Evolutionary conservation across 2,113 vertebrate species (phyloP).

Genomic region (Nesogale talazaci): DNA sequence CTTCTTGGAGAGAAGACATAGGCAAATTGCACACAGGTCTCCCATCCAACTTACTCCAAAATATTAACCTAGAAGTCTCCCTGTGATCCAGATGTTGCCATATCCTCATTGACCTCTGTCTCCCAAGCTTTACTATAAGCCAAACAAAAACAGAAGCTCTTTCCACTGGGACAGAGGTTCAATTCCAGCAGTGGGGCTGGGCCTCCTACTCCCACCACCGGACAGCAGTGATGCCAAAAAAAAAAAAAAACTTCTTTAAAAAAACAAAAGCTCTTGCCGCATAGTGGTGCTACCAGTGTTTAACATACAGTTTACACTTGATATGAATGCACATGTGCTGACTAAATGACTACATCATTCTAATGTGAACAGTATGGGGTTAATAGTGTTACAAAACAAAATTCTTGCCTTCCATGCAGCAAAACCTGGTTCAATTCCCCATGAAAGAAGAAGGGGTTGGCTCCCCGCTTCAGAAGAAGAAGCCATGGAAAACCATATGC

Average conservation of each 20-base stretch:
- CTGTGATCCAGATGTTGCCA: not conserved
- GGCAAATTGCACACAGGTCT: not conserved
- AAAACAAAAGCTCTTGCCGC: not conserved
- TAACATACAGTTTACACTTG: not conserved
- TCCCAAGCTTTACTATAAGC: too few species aligned
- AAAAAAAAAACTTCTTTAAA: too few species aligned
- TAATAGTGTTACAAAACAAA: too few species aligned
- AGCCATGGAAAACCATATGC: too few species aligned
- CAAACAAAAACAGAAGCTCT: not conserved
- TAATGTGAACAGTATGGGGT: not conserved
- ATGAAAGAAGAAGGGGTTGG: too few species aligned
- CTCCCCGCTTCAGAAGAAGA: too few species aligned
- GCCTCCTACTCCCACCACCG: too few species aligned
- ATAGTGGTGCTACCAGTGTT: not conserved
- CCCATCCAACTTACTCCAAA: not conserved
- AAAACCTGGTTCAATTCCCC: too few species aligned
- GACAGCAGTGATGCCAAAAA: too few species aligned
- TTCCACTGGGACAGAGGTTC: too few species aligned
- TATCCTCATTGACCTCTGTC: not conserved
- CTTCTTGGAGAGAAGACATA: not conserved
- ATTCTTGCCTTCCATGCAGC: too few species aligned
- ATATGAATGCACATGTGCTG: not conserved
- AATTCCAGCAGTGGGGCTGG: too few species aligned
- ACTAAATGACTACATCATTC: not conserved
- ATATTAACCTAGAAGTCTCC: not conserved